Conservation (phyloP, 2,113 vertebrate species). For the Fulica atra region DNA sequence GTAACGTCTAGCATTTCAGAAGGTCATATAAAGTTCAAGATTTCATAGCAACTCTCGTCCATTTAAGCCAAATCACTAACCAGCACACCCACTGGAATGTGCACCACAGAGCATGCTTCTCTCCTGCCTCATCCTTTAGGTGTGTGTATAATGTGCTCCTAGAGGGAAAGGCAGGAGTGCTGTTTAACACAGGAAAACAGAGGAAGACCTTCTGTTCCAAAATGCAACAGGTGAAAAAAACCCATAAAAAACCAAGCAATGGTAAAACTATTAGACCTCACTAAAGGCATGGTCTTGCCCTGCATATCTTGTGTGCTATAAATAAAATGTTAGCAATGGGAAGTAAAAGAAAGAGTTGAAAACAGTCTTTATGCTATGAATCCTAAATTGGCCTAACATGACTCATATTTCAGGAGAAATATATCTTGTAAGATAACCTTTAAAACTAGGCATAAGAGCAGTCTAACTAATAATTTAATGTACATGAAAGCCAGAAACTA, state of each 20-base stretch:
- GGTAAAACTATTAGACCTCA: not conserved
- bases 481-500: not conserved
- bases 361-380: not conserved
- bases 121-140: not conserved
- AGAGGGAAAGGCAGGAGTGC: rapidly evolving
- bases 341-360: not conserved
- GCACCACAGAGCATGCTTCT: not conserved
- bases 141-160: rapidly evolving
- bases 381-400: not conserved
- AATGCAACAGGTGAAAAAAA: not conserved
- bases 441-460: not conserved
- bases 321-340: not conserved
- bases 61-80: not conserved
- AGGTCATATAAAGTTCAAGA: not conserved
- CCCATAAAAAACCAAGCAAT: not conserved
- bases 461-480: not conserved
- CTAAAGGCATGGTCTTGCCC: not conserved
- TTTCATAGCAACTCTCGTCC: not conserved
- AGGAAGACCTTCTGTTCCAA: not conserved
- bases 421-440: not conserved
- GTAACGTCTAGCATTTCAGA: not conserved
- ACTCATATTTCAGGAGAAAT: not conserved
- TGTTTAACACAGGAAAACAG: not conserved
- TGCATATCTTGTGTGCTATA: not conserved
- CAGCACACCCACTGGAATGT: not conserved